Conservation (phyloP, 2,888 invertebrate species). For the Tribolium freemani region DNA sequence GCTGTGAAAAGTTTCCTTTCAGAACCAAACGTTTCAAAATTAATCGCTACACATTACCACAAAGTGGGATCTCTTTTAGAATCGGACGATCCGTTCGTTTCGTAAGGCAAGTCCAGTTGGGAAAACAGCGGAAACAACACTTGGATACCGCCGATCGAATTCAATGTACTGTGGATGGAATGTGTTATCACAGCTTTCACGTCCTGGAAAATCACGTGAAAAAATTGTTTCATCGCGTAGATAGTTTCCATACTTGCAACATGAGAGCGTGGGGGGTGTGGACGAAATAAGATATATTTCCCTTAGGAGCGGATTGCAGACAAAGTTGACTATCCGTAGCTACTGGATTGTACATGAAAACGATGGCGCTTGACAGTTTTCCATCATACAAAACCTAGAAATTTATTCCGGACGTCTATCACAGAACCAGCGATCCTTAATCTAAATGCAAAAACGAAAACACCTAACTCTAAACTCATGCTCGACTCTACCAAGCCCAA, state of each 20-base stretch:
- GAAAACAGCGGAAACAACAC: conserved; percentile 98
- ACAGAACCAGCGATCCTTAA: background rate
- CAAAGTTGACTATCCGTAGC: conserved; percentile 99
- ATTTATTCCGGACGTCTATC: conserved; percentile 3
- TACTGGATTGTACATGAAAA: conserved; percentile 99
- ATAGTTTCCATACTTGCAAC: conserved; percentile 82
- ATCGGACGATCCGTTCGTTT: conserved; percentile 81
- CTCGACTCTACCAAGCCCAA: background rate
- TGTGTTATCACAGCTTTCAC: conserved; percentile 99
- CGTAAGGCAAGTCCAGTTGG: conserved; percentile 95
- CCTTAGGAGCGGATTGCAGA: conserved; percentile 98
- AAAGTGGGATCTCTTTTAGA: conserved; percentile 89
- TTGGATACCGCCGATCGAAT: conserved; percentile 98
- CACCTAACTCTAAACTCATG: conserved; percentile 29
- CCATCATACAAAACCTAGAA: conserved; percentile 98
- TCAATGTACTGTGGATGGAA: conserved; percentile 98
- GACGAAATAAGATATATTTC: conserved; percentile 97
- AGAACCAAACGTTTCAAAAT: conserved; percentile 2
- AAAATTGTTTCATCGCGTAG: background rate
- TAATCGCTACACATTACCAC: conserved; percentile 76
- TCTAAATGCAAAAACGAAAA: conserved; percentile 41
- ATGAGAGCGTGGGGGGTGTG: conserved; percentile 99
- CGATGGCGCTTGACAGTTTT: conserved; percentile 95
- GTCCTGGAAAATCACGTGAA: conserved; percentile 75
- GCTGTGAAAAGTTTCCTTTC: conserved; percentile 71